Evolutionary conservation across 2,113 vertebrate genomes (phyloP), one percentile per base, ranked within the genome.

Genomic region (Urocolius indicus): DNA sequence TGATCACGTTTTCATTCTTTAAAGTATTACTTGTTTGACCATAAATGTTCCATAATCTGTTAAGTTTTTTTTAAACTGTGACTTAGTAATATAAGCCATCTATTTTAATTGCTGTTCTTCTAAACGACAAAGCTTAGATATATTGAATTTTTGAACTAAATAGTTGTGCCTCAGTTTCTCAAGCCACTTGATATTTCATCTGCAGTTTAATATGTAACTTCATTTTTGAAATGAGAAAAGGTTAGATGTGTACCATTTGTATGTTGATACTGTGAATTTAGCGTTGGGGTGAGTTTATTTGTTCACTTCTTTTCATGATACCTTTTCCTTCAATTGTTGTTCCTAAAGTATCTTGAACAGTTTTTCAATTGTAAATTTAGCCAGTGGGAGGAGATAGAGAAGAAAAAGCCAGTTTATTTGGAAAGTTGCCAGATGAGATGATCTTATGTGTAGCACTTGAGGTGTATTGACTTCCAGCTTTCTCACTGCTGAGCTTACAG

Each of bases 1-100:
- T 98, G 94, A 97, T 98, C 98, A 98, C 95, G 38, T 98, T 97
- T 84, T 98, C 96, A 97, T 98, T 98, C 96, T 97, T 98, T 98
- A 91, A 97, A 98, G 94, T 98, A 97, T 97, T 98, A 93, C 89
- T 98, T 97, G 97, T 95, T 97, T 98, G 95, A 96, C 95, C 93
- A 97, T 98, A 96, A 98, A 97, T 98, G 98, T 98, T 98, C 97
- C 97, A 97, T 98, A 95, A 98, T 97, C 90, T 98, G 98, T 98
- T 98, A 84, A 95, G 84, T 97, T 96, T 97, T 96, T 97, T 95
- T 84, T 95, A 80, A 97, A 96, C 92, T 98, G 87, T 97, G 98
- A 96, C 95, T 94, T 96, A 92, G 75, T 97, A 93, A 81, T 96
- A 96, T 94, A 93, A 97, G 94, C 91, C 92, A 97, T 95, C 83